phyloP scores from a whole-genome alignment of 2,797 vertebrate species.

The Neostethus bicornis region DNA sequence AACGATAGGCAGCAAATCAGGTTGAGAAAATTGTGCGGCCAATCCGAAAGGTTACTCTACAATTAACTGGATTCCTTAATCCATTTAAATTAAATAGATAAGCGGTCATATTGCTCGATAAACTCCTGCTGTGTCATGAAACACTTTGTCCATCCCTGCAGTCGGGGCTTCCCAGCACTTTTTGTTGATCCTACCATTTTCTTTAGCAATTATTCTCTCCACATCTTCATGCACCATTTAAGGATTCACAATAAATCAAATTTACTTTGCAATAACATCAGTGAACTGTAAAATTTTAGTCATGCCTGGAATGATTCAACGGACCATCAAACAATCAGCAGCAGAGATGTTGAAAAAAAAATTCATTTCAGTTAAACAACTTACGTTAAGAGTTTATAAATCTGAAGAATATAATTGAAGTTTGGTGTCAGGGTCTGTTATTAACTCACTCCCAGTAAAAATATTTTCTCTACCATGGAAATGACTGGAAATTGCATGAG shows the following conservation, averaged over 20 bases:
- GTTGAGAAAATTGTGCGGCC: constrained; percentile 52
- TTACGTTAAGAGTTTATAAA: not conserved
- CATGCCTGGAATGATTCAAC: constrained; percentile 24
- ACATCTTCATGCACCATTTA: not conserved
- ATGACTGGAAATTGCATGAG: not conserved
- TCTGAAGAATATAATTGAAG: not conserved
- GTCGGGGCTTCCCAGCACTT: constrained; percentile 15
- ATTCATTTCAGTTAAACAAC: not conserved
- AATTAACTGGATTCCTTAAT: constrained; percentile 64
- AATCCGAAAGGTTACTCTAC: constrained; percentile 62
- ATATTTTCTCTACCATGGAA: not conserved
- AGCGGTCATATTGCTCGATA: constrained; percentile 69
- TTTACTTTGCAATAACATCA: not conserved
- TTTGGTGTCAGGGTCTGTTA: not conserved
- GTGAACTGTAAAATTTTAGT: not conserved
- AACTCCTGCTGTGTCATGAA: constrained; percentile 66
- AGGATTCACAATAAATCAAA: not conserved
- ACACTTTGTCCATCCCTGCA: constrained; percentile 42
- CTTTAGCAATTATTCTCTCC: not conserved
- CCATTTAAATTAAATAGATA: constrained; percentile 74
- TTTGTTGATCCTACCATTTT: constrained; percentile 3
- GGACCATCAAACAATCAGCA: constrained; percentile 2
- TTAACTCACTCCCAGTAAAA: not conserved
- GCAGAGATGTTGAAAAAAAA: constrained; percentile 16
- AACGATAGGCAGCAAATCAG: constrained; percentile 35